Conservation (phyloP, 2,113 vertebrate genomes). For the Pseudorhombus dupliciocellatus region DNA sequence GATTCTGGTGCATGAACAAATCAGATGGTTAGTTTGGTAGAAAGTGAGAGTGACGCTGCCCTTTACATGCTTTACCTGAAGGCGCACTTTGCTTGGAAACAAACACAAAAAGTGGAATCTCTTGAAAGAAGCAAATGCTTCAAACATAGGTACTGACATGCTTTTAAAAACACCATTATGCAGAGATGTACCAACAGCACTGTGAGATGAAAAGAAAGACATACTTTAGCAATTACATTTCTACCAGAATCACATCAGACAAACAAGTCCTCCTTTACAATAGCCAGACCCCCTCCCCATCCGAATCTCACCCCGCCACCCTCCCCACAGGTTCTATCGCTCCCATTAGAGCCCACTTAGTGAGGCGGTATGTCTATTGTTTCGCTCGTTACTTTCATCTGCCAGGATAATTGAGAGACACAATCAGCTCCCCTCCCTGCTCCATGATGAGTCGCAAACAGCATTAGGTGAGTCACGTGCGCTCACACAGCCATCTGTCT, state of each 20-base stretch:
- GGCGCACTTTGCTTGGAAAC: slow-evolving; percentile 13
- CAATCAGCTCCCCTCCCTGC: slow-evolving; percentile 57
- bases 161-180: background rate
- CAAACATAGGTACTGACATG: background rate
- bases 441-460: slow-evolving; percentile 62
- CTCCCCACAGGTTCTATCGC: slow-evolving; percentile 36
- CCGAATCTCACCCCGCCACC: slow-evolving; percentile 20
- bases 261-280: slow-evolving; percentile 6
- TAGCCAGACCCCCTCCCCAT: background rate
- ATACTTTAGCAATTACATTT: slow-evolving; percentile 48
- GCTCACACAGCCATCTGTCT: slow-evolving; percentile 59
- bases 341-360: slow-evolving; percentile 72
- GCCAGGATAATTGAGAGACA: slow-evolving; percentile 71
- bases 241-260: slow-evolving; percentile 33
- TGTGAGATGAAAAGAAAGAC: slow-evolving; percentile 34
- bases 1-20: background rate
- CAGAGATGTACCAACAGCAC: background rate
- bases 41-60: background rate
- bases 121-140: background rate
- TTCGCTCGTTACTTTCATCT: slow-evolving; percentile 69
- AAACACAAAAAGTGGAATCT: background rate
- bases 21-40: background rate
- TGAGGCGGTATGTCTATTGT: slow-evolving; percentile 63
- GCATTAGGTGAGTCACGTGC: slow-evolving; percentile 58
- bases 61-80: background rate